phyloP scores from a whole-genome alignment of 2,113 vertebrate species.

The Manacus vitellinus region DNA sequence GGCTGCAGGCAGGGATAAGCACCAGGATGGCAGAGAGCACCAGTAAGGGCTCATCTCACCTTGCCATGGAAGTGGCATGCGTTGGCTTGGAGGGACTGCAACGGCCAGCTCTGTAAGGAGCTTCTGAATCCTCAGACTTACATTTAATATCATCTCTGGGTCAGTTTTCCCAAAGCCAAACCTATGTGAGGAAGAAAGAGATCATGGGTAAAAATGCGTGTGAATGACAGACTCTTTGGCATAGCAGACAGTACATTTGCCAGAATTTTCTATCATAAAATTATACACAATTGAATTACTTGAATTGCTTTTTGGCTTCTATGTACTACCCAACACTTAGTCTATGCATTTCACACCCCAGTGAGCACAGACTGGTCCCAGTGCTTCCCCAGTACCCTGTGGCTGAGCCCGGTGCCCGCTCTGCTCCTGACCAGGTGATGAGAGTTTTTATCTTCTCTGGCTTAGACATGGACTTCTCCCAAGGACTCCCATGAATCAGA shows the following conservation, averaged over 20 bases:
- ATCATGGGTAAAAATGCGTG: not conserved
- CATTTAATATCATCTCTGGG: not conserved
- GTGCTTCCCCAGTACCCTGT: not conserved
- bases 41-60: not conserved
- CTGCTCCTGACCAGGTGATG: not conserved
- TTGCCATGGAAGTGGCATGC: not conserved
- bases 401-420: not conserved
- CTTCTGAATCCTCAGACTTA: not conserved
- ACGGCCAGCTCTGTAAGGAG: not conserved
- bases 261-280: not conserved
- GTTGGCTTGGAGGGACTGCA: not conserved
- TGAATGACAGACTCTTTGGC: not conserved
- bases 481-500: not conserved
- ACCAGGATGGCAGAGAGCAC: not conserved
- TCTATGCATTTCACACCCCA: rapidly evolving
- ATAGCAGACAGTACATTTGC: not conserved
- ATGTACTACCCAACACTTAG: not conserved
- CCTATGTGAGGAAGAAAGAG: rapidly evolving
- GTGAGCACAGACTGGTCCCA: not conserved
- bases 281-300: not conserved
- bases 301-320: not conserved
- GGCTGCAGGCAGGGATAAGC: not conserved
- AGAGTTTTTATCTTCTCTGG: not conserved
- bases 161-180: not conserved
- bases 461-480: not conserved